Conservation (phyloP, 2,888 invertebrate genomes). For the Frankliniella intonsa region DNA sequence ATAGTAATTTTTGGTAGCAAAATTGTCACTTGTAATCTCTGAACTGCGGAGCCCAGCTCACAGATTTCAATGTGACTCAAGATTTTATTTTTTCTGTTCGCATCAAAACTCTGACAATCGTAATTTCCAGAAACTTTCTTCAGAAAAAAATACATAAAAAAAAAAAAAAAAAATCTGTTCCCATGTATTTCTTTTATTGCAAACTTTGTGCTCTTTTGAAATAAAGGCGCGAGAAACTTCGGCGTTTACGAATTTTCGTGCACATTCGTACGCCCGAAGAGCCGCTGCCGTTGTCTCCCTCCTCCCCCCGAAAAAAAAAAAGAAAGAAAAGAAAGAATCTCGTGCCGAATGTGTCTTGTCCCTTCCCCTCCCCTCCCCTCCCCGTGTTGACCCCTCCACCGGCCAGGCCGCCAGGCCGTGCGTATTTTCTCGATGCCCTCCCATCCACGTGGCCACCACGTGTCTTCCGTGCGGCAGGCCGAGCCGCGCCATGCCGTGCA, state of each 20-base stretch:
- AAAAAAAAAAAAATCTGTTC: no score
- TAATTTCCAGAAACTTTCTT: no score
- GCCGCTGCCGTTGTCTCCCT: not conserved
- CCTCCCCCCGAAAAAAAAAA: no score
- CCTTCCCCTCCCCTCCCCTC: not conserved
- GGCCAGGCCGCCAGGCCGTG: not conserved
- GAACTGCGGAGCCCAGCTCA: slow-evolving; percentile 14
- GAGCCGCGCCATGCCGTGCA: not conserved
- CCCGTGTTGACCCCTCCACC: no score
- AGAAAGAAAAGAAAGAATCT: no score
- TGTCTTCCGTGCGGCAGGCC: not conserved
- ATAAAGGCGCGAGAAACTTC: no score
- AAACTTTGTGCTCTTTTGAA: not conserved
- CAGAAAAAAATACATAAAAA: no score
- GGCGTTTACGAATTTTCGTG: not conserved
- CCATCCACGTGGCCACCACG: no score
- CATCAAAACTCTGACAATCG: no score
- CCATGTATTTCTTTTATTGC: not conserved
- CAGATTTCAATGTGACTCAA: not conserved
- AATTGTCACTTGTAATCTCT: not conserved
- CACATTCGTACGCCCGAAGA: not conserved
- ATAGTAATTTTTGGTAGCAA: no score
- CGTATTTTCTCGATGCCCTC: no score
- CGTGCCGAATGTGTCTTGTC: no score
- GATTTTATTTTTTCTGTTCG: not conserved